Percentiles rank a stretch among this genome's conserved stretches.
Conservation (phyloP, 1,140 invertebrate genomes). For the Diorhabda elongata region DNA sequence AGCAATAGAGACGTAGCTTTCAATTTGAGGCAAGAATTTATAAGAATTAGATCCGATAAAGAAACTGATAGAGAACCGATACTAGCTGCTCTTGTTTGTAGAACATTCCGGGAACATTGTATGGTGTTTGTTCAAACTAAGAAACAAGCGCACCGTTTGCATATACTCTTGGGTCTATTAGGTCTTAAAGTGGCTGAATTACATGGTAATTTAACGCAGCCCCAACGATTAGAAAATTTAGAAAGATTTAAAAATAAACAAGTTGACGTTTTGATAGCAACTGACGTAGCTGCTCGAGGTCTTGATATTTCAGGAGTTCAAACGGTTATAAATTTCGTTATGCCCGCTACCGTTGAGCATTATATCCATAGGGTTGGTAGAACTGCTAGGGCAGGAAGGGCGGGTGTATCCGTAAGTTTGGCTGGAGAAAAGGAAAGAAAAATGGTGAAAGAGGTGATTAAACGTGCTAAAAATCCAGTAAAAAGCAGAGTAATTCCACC, state of each 20-base stretch:
- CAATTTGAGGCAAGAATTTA: slow-evolving; percentile 94
- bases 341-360: slow-evolving; percentile 90
- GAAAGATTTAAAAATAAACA: slow-evolving; percentile 83
- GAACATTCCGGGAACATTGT: slow-evolving; percentile 87
- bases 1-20: slow-evolving; percentile 94
- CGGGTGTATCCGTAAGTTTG: slow-evolving; percentile 87
- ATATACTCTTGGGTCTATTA: slow-evolving; percentile 85
- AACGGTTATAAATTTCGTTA: slow-evolving; percentile 94
- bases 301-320: slow-evolving; percentile 94
- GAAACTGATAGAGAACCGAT: slow-evolving; percentile 90
- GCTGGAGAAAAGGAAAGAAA: slow-evolving; percentile 88
- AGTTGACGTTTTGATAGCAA: slow-evolving; percentile 89
- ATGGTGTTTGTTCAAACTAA: slow-evolving; percentile 98
- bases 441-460: slow-evolving; percentile 89
- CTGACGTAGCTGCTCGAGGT: slow-evolving; percentile 94
- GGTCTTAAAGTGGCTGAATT: slow-evolving; percentile 71
- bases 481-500: slow-evolving; percentile 83
- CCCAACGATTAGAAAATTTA: slow-evolving; percentile 85
- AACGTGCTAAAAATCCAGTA: slow-evolving; percentile 77
- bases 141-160: slow-evolving; percentile 85
- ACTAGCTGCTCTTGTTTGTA: slow-evolving; percentile 82
- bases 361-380: slow-evolving; percentile 86
- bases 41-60: slow-evolving; percentile 70
- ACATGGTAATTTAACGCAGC: slow-evolving; percentile 92
- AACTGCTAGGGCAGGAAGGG: slow-evolving; percentile 88